These are phyloP conservation scores for Ormyrus thymus DNA, from an alignment of 2,888 invertebrate genomes.

Conservation along the genomic window DNA sequence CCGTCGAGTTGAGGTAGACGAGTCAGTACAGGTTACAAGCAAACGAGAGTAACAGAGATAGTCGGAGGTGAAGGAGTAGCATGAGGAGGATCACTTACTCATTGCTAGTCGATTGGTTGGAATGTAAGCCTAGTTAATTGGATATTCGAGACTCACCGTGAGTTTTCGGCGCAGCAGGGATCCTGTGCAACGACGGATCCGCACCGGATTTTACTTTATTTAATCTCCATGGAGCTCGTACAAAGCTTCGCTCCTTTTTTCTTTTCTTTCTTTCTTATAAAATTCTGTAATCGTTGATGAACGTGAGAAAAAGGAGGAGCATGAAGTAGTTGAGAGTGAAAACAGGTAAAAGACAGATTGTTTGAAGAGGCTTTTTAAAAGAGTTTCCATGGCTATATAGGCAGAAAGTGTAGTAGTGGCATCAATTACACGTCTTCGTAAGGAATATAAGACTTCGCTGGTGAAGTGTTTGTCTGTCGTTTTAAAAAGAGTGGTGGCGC, in stretches of 20 bases:
- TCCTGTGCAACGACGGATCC: background rate
- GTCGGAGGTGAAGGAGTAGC: no score
- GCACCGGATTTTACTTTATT: background rate
- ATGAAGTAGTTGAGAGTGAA: no score
- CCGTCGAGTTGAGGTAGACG: background rate
- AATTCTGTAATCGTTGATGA: no score
- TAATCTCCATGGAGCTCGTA: no score
- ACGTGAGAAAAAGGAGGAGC: background rate
- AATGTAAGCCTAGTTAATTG: constrained; percentile 19
- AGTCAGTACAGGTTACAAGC: no score
- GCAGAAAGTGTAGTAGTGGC: no score
- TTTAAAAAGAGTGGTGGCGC: background rate
- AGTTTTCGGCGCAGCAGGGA: background rate
- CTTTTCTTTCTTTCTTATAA: no score
- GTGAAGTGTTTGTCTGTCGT: background rate
- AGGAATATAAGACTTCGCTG: constrained; percentile 1
- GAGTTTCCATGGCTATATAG: no score
- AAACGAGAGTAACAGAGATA: no score
- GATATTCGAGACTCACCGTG: background rate
- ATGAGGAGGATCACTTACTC: background rate
- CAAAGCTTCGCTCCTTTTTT: no score
- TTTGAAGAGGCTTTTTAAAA: no score
- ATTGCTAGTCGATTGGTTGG: background rate
- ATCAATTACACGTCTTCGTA: background rate
- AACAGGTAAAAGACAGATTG: no score